These are phyloP conservation scores for Hymenopus coronatus DNA, from an alignment of 2,888 invertebrate genomes.

Conservation along the genomic window DNA sequence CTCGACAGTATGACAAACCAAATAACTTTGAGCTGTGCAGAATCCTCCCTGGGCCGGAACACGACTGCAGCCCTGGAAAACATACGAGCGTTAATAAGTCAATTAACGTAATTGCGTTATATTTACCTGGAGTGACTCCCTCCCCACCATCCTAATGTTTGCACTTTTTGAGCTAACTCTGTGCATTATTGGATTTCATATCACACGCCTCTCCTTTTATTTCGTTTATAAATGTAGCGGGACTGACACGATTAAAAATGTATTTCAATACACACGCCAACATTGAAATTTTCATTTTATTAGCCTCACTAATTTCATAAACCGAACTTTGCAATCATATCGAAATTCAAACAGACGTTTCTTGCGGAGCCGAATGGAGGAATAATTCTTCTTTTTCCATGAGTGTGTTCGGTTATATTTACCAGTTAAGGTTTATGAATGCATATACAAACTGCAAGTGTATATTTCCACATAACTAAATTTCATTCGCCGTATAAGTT, in stretches of 20 bases:
- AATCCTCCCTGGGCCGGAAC: background rate
- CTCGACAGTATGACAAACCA: too few relatives aligned
- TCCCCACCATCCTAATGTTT: background rate
- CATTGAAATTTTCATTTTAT: background rate
- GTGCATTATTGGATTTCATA: background rate
- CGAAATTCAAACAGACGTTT: background rate
- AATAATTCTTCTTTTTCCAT: too few relatives aligned
- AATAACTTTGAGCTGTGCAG: background rate
- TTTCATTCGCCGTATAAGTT: too few relatives aligned
- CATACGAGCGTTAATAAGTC: background rate
- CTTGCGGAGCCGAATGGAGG: too few relatives aligned
- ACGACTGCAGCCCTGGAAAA: background rate
- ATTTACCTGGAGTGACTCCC: background rate
- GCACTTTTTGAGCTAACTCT: background rate
- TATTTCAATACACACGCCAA: background rate
- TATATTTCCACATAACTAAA: too few relatives aligned
- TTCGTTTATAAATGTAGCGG: background rate
- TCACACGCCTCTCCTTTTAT: background rate
- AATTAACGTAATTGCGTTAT: background rate
- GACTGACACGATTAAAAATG: background rate
- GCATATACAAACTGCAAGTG: too few relatives aligned
- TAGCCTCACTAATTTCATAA: background rate
- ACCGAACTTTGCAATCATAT: background rate
- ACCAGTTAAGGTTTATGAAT: too few relatives aligned
- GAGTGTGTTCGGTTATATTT: too few relatives aligned